Base-by-base conservation (phyloP, 2,797 vertebrate species). In the Halcyon smyrnensis region DNA sequence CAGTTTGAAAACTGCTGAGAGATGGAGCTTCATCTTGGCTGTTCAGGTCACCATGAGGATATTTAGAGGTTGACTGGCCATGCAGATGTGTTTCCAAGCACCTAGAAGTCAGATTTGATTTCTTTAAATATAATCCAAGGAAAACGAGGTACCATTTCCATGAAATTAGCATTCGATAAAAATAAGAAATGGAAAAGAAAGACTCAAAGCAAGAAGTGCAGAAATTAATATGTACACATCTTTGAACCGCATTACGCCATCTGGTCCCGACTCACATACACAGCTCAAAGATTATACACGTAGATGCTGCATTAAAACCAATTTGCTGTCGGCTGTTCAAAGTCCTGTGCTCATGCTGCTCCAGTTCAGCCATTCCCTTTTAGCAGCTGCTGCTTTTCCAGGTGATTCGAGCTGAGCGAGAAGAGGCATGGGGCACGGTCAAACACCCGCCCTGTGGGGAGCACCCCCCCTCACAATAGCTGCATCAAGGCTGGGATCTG, bases 41-140 rank as follows among this genome's bases (percentile, higher is more conserved):
- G 9, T 39, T 67, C 21, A 80, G 39, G 13, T 11, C 37, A 43
- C 30, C n/a, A 2, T 4, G 4, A 70, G 15, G 48, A 10, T 84
- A 68, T 64, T 78, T 36, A 53, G 54, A 90, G 18, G 37, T 7
- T 36, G 62, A 54, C 27, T 74, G 45, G 51, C 53, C 75, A 65
- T 8, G 30, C 30, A 50, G 28, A 77, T 0, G 0, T 51, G 41
- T 63, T 93, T 63, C 62, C 69, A 90, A 65, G 27, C 39, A 79
- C 51, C 56, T 45, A 48, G 32, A 84, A 82, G 15, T 51, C 57
- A 43, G 6, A 8, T 68, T 18, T 83, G 10, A 51, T 68, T 71
- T 75, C 39, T 54, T 85, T 87, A 94, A 91, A 91, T 18, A 70
- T 64, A 77, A 70, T 43, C 45, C 41, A 74, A 60, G 32, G 36